Percentiles rank a stretch among this genome's conserved stretches.
Evolutionary conservation across 2,888 invertebrate genomes (phyloP).

Genomic region (Eilema sororculum): DNA sequence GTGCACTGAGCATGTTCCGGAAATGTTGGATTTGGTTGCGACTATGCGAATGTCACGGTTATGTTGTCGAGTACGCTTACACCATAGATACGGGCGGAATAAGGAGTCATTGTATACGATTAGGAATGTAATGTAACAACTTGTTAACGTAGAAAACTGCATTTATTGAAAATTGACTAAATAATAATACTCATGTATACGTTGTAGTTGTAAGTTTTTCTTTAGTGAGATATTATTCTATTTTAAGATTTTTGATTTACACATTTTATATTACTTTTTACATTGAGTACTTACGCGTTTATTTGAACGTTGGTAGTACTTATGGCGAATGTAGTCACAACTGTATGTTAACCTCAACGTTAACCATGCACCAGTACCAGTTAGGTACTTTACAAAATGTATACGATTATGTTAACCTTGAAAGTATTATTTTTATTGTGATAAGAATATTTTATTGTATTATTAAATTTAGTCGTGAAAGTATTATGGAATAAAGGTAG

Average conservation of each 20-base stretch:
- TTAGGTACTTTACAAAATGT: conserved; percentile 72
- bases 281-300: conserved; percentile 69
- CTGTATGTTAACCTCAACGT: conserved; percentile 43
- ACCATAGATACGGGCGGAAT: conserved; percentile 52
- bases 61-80: conserved; percentile 66
- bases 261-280: conserved; percentile 49
- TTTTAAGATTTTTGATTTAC: conserved; percentile 64
- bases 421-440: conserved; percentile 85
- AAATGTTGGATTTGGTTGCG: conserved; percentile 75
- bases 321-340: conserved; percentile 62
- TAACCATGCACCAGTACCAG: conserved; percentile 68
- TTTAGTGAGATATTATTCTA: conserved; percentile 81
- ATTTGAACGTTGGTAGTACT: conserved; percentile 63
- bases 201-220: conserved; percentile 80
- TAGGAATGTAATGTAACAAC: conserved; percentile 73
- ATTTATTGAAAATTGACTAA: conserved; percentile 81
- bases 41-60: conserved; percentile 63
- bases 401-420: conserved; percentile 82
- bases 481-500: conserved; percentile 81
- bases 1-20: conserved; percentile 57
- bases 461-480: conserved; percentile 76
- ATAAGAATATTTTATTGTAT: conserved; percentile 81
- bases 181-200: conserved; percentile 86
- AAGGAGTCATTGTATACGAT: conserved; percentile 81
- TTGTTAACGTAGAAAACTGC: conserved; percentile 79